Base-by-base conservation (phyloP, 2,113 vertebrate genomes). In the Alligator mississippiensis region DNA sequence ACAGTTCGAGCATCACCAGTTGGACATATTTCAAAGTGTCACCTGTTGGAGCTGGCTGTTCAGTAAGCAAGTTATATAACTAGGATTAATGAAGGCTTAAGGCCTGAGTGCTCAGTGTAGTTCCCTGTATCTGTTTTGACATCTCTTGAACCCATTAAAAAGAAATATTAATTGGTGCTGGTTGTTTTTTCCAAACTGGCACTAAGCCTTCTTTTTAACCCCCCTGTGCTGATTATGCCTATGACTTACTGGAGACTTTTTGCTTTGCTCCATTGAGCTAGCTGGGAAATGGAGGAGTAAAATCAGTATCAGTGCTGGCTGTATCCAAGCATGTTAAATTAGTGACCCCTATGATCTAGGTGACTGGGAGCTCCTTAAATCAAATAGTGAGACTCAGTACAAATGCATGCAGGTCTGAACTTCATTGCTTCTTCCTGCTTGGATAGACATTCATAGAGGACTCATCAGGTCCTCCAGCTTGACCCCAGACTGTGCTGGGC, bases 41-140 rank as follows among this genome's bases (percentile, higher is more conserved):
- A 83, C 95, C 95, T 93, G 93, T 91, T 93, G 89, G 91, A 84
- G 88, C 88, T 54, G 72, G 55, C 83, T 82, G 25, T 78, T 85
- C 19, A 9, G 30, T 76, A 25, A 92, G 91, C 90, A 78, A 86
- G 91, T 96, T 91, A 89, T 86, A 90, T 94, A 94, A 93, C 85
- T 30, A 11, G 0, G 75, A 91, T 94, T 95, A 88, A 21, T 3
- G 78, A 68, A 14, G 64, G 90, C 87, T 94, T 78, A 22, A 2
- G 19, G 78, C 7, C 30, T 68, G 82, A 66, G 64, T 75, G 18
- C 60, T 55, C 59, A 24, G 83, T 78, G 64, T 63, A 68, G 82
- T 24, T 7, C 82, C 79, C 85, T 7, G 0, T 38, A 84, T 86
- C 85, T 57, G 84, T 91, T 92, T 38, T 3, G 62, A 16, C n/a